These are phyloP conservation scores for Taenaris catops DNA, from an alignment of 2,888 invertebrate species.

Conservation along the genomic window DNA sequence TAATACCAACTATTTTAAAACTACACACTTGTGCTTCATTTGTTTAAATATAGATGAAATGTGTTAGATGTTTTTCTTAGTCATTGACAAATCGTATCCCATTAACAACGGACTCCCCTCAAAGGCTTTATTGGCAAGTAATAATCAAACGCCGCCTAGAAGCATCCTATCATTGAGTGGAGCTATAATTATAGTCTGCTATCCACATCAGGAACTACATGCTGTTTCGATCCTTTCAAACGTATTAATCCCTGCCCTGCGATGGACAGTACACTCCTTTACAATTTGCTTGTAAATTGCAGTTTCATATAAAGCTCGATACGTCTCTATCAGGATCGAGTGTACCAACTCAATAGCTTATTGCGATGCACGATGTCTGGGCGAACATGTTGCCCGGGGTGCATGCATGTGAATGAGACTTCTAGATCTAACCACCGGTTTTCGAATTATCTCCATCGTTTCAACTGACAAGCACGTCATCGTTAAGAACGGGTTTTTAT, in stretches of 20 bases:
- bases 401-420: conserved; percentile 47
- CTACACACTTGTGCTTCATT: too few relatives aligned
- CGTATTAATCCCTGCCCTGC: conserved; percentile 45
- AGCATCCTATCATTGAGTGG: conserved; percentile 26
- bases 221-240: conserved; percentile 25
- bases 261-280: conserved; percentile 51
- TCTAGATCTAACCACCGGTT: conserved; percentile 27
- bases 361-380: conserved; percentile 53
- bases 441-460: conserved; percentile 29
- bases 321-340: conserved; percentile 57
- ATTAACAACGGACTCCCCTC: conserved; percentile 16
- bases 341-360: conserved; percentile 35
- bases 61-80: conserved; percentile 17
- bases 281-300: conserved; percentile 50
- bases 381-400: conserved; percentile 46
- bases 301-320: conserved; percentile 31
- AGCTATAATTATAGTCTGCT: conserved; percentile 26
- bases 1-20: too few relatives aligned
- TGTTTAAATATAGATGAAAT: too few relatives aligned
- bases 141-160: conserved; percentile 23
- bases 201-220: conserved; percentile 22
- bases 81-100: conserved; percentile 19
- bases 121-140: conserved; percentile 24
- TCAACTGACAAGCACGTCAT: too few relatives aligned
- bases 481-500: too few relatives aligned